Base-by-base conservation (phyloP, 2,888 invertebrate genomes). In the Phasia obesa region DNA sequence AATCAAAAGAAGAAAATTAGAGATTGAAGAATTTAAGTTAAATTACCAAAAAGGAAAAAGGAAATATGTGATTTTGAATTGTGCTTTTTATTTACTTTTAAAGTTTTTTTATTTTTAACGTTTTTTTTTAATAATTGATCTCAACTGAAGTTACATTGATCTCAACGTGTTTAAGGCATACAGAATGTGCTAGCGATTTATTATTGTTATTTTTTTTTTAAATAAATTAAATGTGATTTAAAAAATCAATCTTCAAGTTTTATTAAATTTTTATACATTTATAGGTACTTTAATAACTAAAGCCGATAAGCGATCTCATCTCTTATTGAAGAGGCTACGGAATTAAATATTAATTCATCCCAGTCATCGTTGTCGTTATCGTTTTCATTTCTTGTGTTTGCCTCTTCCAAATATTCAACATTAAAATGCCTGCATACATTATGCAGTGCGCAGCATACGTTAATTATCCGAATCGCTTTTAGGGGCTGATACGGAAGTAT, bases 1-100 rank as follows among this genome's bases (percentile, higher is more conserved):
- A 64, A 27, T 64, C 25, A 49, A 64, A 64, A 64, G 21, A 62
- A 47, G n/a, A 62, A 62, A 64, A 64, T 47, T 64, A 47, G 27
- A 64, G 17, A 5, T 65, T 13, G 49, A 64, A 17, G 64, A 64
- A 31, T 49, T 49, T 27, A 64, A 64, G 49, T 27, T 49, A 19
- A 31, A 19, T 51, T 51, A 35, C 47, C 49, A 64, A n/a, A 31
- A 47, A 47, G 47, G n/a, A n/a, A n/a, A n/a, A n/a, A n/a, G n/a
- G 27, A 27, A 27, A 27, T 27, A 27, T 27, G 27, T 27, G 27
- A 27, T 27, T 15, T n/a, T 42, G 42, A 44, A 44, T n/a, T 44
- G 44, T 44, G n/a, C 44, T 17, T 44, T 44, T 44, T 42, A 17
- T 44, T 44, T 44, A 44, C 17, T 44, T 44, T 44, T 44, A 44